A percentile compares a stretch with the other conserved stretches of the same genome.
phyloP scores from a whole-genome alignment of 2,797 vertebrate species.

The Urophycis tenuis region DNA sequence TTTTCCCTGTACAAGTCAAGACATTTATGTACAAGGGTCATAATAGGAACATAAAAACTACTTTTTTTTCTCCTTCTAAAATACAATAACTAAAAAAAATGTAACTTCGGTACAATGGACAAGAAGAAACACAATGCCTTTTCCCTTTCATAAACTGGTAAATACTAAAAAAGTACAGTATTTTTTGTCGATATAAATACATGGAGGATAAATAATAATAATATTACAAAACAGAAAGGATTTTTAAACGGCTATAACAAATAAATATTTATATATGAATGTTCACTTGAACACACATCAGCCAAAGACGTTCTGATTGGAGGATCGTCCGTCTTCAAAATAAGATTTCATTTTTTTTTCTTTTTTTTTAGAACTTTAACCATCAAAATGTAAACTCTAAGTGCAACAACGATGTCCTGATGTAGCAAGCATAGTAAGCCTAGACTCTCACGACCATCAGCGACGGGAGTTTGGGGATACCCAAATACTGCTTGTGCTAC shows the following conservation, averaged over 20 bases:
- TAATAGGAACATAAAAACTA: conserved; percentile 86
- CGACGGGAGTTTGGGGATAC: conserved; percentile 9
- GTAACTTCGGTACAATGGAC: conserved; percentile 87
- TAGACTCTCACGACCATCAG: conserved; percentile 56
- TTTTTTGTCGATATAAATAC: conserved; percentile 97
- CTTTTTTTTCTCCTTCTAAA: conserved; percentile 80
- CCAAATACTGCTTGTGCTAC: not conserved
- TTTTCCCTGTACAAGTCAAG: conserved; percentile 85
- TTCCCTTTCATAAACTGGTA: conserved; percentile 82
- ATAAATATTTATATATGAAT: conserved; percentile 99
- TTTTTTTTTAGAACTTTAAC: conserved; percentile 72
- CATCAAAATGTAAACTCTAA: conserved; percentile 99
- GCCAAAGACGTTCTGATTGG: conserved; percentile 80
- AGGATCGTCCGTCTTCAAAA: conserved; percentile 80
- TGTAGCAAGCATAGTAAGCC: conserved; percentile 68
- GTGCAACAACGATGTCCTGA: conserved; percentile 95
- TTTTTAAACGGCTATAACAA: conserved; percentile 96
- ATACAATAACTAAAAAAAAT: conserved; percentile 92
- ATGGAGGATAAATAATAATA: conserved; percentile 94
- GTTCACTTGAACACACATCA: conserved; percentile 93
- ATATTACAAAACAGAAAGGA: conserved; percentile 81
- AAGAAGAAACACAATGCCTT: conserved; percentile 83
- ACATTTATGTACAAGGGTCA: conserved; percentile 89
- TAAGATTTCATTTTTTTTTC: conserved; percentile 69
- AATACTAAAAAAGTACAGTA: conserved; percentile 95